Base-by-base conservation (phyloP, 2,797 vertebrate species). In the Coccyzus lansbergi region DNA sequence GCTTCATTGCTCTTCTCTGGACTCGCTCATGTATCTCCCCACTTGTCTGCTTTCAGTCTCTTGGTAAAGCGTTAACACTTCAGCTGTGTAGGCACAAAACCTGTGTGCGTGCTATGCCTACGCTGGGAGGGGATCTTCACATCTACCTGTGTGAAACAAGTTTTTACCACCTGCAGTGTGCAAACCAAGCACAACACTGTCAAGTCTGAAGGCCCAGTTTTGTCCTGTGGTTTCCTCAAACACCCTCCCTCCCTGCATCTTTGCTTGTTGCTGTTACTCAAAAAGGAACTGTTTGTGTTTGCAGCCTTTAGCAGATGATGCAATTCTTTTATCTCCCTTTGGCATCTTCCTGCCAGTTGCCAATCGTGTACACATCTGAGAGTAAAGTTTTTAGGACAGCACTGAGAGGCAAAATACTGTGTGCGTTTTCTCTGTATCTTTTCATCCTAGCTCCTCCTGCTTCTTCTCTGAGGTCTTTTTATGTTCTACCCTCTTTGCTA, bases 201-300 rank as follows among this genome's bases (percentile, higher is more conserved):
- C 58, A 15, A 65, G 63, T 55, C 75, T 15, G 9, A 88, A 92
- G 81, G 81, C 86, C 86, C 58, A 40, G 25, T 64, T 95, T 95
- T 91, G 78, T 63, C 82, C 89, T 89, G 93, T 40, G 86, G 88
- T 91, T 94, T 94, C 86, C 85, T 69, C 86, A 63, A 3, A 87
- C 65, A 44, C 21, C 51, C 51, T 74, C 22, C 31, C 65, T 94
- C 71, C 26, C 75, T 83, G 38, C 42, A n/a, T 44, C 71, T 91
- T 34, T n/a, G 21, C 51, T 1, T 31, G 31, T 53, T 55, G 80
- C 83, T 90, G 76, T 58, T 94, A 20, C 76, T 95, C 69, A 81
- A 24, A 95, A 82, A 95, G 92, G 65, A 95, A 94, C 95, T 86
- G 46, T 68, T 69, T 36, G 46, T 29, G 65, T 78, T 87, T 1